These are phyloP conservation scores for Bostrychus sinensis DNA, from an alignment of 2,113 vertebrate genomes.

Conservation along the genomic window DNA sequence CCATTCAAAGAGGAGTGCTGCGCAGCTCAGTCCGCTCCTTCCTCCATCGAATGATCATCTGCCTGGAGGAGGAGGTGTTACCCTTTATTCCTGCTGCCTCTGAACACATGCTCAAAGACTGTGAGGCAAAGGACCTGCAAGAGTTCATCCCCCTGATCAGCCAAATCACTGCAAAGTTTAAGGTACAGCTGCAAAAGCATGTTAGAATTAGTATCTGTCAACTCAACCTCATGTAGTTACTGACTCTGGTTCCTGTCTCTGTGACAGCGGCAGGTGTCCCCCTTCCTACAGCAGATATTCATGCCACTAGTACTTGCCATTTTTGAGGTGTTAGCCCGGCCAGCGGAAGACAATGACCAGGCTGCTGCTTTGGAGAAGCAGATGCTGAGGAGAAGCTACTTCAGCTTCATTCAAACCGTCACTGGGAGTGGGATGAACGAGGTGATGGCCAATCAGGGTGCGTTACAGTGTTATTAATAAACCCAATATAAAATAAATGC, in stretches of 20 bases:
- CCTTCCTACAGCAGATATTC: conserved; percentile 97
- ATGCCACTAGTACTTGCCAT: conserved; percentile 95
- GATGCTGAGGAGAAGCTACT: conserved; percentile 96
- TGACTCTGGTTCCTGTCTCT: not conserved
- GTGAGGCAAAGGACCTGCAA: conserved; percentile 96
- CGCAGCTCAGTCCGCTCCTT: conserved; percentile 94
- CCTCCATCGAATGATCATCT: conserved; percentile 99
- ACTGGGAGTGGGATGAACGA: conserved; percentile 94
- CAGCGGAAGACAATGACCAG: conserved; percentile 98
- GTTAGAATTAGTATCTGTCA: not conserved
- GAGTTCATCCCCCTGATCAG: conserved; percentile 99
- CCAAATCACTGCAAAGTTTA: conserved; percentile 98
- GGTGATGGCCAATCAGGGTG: conserved; percentile 95
- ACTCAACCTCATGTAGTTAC: not conserved
- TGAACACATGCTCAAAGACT: conserved; percentile 98
- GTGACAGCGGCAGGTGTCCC: conserved; percentile 90
- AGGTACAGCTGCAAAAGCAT: conserved; percentile 64
- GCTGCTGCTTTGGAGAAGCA: conserved; percentile 96
- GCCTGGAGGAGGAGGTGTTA: conserved; percentile 96
- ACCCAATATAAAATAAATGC: not conserved
- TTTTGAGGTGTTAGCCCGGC: conserved; percentile 91
- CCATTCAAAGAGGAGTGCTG: conserved; percentile 88
- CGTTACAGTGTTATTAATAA: conserved; percentile 27
- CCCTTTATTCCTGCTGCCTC: conserved; percentile 95
- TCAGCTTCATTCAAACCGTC: conserved; percentile 93